A percentile compares a stretch with the other conserved stretches of the same genome.
phyloP scores from a whole-genome alignment of 2,113 vertebrate genomes.

The Scalopus aquaticus region DNA sequence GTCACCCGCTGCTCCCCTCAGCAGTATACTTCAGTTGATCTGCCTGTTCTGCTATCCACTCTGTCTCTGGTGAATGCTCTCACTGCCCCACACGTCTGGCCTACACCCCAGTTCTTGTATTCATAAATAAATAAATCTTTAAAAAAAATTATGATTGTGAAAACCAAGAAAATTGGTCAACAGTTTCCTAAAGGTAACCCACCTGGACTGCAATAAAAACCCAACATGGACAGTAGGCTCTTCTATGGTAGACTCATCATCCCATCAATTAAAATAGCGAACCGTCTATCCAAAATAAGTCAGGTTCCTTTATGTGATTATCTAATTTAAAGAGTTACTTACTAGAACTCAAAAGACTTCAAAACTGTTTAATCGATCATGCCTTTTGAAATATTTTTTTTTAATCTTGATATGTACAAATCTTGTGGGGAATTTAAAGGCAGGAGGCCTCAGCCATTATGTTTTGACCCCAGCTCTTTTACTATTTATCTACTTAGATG shows the following conservation, averaged over 20 bases:
- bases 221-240: not conserved
- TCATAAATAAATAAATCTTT: no score
- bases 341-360: not conserved
- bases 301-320: not conserved
- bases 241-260: not conserved
- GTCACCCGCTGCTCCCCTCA: no score
- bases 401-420: constrained; percentile 37
- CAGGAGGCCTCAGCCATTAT: not conserved
- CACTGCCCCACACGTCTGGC: no score
- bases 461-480: not conserved
- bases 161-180: not conserved
- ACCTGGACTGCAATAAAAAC: not conserved
- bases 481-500: not conserved
- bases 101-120: no score
- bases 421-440: constrained; percentile 47
- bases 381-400: constrained; percentile 24
- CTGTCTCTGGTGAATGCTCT: no score
- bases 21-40: no score
- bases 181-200: not conserved
- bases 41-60: no score
- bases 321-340: not conserved
- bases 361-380: constrained; percentile 20
- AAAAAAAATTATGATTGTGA: constrained; percentile 2
- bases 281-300: not conserved
- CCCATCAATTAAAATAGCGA: constrained; percentile 12